These are phyloP conservation scores for Bradynema listronoti DNA, from an alignment of 1,140 invertebrate species.

Conservation along the genomic window DNA sequence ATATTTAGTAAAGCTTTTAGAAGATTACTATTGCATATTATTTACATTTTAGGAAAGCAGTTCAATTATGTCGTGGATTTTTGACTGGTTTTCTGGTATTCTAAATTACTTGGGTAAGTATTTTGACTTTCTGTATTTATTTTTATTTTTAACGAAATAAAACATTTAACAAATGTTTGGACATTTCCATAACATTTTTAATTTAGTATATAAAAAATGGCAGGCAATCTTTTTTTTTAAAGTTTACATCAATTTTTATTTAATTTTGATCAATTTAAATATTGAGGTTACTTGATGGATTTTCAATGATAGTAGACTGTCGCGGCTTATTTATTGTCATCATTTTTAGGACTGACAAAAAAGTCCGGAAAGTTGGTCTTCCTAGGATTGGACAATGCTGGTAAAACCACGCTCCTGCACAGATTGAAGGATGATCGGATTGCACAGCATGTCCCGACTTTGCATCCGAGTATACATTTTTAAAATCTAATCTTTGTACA, in stretches of 20 bases:
- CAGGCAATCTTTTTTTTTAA: too few species aligned
- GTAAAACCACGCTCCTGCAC: constrained; percentile 68
- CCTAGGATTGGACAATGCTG: constrained; percentile 63
- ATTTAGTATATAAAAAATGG: too few species aligned
- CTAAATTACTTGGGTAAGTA: constrained; percentile 47
- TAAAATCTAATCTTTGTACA: not conserved
- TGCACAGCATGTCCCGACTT: constrained; percentile 94
- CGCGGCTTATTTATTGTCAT: too few species aligned
- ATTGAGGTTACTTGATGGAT: too few species aligned
- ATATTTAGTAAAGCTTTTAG: too few species aligned
- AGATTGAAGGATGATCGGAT: constrained; percentile 99
- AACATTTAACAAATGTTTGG: too few species aligned
- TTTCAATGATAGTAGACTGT: too few species aligned
- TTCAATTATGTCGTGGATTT: constrained; percentile 43
- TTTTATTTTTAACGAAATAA: constrained; percentile 13
- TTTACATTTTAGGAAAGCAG: too few species aligned
- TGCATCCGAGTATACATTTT: constrained; percentile 79
- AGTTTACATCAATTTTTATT: too few species aligned
- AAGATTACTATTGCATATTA: too few species aligned
- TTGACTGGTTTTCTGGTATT: constrained; percentile 46
- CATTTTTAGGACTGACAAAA: constrained; percentile 86
- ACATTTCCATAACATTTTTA: too few species aligned
- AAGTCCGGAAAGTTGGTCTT: constrained; percentile 85
- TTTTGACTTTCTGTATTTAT: constrained; percentile 2
- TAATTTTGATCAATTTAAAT: too few species aligned